Evolutionary conservation across 1,140 invertebrate species (phyloP).

Genomic region (Bombus polaris): DNA sequence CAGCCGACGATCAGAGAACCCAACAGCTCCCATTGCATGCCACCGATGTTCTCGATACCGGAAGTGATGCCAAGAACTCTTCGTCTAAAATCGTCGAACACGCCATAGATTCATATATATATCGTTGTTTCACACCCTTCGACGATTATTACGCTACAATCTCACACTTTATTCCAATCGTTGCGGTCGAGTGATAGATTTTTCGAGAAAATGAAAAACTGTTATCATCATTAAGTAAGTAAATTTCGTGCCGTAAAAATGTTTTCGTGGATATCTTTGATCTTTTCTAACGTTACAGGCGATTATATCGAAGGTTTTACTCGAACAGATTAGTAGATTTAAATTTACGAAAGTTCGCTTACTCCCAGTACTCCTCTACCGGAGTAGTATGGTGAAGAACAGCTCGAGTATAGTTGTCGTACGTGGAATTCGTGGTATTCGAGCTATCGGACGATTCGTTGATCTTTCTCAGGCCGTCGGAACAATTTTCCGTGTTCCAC

Average conservation of each 20-base stretch:
- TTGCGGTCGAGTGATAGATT: no score
- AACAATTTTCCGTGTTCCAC: slow-evolving; percentile 84
- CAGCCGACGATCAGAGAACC: slow-evolving; percentile 87
- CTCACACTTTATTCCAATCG: no score
- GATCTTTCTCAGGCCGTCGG: slow-evolving; percentile 60
- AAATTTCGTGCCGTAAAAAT: no score
- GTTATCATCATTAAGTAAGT: no score
- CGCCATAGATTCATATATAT: not conserved
- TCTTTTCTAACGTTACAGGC: no score
- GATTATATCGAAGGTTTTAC: not conserved
- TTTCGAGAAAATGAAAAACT: no score
- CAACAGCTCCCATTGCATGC: slow-evolving; percentile 88
- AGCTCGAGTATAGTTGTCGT: not conserved
- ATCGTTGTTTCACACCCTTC: no score
- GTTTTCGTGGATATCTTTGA: no score
- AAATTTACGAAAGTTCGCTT: slow-evolving; percentile 67
- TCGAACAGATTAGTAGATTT: not conserved
- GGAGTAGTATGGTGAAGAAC: slow-evolving; percentile 79
- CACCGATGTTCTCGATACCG: slow-evolving; percentile 86
- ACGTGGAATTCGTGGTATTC: slow-evolving; percentile 22
- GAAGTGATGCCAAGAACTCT: slow-evolving; percentile 83
- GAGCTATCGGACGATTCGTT: not conserved
- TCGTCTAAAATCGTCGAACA: slow-evolving; percentile 73
- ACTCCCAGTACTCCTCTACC: slow-evolving; percentile 87
- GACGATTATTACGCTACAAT: no score